Conservation (phyloP, 1,140 invertebrate species). For the Helicoverpa zea region DNA sequence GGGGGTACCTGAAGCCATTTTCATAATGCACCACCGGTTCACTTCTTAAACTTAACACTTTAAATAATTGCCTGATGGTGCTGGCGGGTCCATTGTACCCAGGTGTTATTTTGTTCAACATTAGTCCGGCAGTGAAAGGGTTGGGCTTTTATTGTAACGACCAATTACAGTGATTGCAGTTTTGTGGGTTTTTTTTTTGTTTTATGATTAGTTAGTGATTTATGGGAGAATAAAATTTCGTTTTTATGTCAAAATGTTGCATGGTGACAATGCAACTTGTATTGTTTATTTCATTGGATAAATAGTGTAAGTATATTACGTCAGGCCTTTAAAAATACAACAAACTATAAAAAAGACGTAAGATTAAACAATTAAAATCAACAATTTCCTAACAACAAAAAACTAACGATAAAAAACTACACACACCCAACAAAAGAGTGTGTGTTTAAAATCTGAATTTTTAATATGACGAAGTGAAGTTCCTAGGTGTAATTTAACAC, state of each 20-base stretch:
- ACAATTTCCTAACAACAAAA: neutral
- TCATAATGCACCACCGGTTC: conserved; percentile 64
- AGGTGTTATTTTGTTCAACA: conserved; percentile 27
- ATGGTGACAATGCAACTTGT: too few relatives aligned
- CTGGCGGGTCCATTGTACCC: conserved; percentile 22
- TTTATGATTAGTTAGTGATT: neutral
- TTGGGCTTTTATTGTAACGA: conserved; percentile 27
- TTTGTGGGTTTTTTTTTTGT: conserved; percentile 2
- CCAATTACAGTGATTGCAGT: conserved; percentile 36
- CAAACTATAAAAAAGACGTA: too few relatives aligned
- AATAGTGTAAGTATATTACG: too few relatives aligned
- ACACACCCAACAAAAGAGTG: neutral
- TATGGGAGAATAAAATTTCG: neutral
- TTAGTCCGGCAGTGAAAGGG: conserved; percentile 40
- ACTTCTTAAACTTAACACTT: conserved; percentile 66
- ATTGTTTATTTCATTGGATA: too few relatives aligned
- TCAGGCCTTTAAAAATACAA: too few relatives aligned
- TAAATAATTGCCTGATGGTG: conserved; percentile 60
- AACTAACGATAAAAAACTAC: neutral
- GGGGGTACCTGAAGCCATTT: conserved; percentile 59
- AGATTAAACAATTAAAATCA: neutral
- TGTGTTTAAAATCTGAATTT: conserved; percentile 39
- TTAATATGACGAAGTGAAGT: conserved; percentile 47
- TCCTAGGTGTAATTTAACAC: conserved; percentile 41
- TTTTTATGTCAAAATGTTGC: too few relatives aligned